A percentile compares a stretch with the other conserved stretches of the same genome.
Evolutionary conservation across 2,113 vertebrate genomes (phyloP).

Genomic region (Neogale vison): DNA sequence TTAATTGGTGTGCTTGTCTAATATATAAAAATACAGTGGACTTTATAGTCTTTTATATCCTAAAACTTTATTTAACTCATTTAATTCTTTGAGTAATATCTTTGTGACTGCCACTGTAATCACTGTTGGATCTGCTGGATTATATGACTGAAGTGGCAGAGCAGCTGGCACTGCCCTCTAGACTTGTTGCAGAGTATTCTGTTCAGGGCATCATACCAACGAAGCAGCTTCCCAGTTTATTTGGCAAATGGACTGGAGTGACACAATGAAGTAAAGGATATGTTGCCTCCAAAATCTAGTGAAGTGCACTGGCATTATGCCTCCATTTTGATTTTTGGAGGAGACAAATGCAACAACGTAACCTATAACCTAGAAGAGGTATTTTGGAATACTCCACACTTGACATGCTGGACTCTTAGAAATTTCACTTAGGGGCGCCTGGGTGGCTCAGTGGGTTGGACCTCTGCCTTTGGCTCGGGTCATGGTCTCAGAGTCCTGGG

Average conservation of each 20-base stretch:
- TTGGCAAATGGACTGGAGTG: neutral
- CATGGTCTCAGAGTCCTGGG: no score
- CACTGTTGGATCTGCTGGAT: neutral
- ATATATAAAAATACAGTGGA: neutral
- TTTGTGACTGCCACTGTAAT: neutral
- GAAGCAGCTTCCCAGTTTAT: neutral
- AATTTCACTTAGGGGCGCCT: no score
- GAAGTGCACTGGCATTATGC: neutral
- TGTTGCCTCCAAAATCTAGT: neutral
- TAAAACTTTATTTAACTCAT: neutral
- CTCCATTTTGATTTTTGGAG: neutral
- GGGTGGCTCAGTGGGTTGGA: no score
- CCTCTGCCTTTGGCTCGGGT: no score
- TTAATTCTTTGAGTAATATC: neutral
- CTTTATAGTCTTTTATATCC: neutral
- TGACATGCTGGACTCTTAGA: neutral
- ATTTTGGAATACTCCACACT: neutral
- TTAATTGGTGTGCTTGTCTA: neutral
- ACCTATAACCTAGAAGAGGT: neutral
- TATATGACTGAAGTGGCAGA: neutral
- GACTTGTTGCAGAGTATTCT: neutral
- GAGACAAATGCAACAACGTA: neutral
- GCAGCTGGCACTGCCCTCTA: neutral
- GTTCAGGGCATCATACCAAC: neutral
- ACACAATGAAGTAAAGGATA: neutral